Conservation (phyloP, 2,797 vertebrate genomes). For the Gallirallus australis region DNA sequence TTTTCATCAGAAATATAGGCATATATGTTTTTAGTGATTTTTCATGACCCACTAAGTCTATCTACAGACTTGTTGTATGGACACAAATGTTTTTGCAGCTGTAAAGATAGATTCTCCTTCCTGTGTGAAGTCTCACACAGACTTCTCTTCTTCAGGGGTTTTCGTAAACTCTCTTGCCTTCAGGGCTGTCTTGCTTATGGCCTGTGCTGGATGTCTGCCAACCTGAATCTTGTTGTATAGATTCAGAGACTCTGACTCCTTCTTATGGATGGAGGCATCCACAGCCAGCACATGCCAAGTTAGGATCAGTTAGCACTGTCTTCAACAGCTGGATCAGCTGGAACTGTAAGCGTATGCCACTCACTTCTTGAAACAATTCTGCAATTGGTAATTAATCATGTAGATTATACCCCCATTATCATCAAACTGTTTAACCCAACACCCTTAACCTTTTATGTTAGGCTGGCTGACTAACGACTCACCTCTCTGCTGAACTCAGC, state of each 20-base stretch:
- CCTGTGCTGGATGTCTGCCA: neutral
- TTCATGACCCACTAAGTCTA: neutral
- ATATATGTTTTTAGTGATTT: neutral
- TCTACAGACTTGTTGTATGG: neutral
- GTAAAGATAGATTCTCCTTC: neutral
- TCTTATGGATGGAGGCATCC: neutral
- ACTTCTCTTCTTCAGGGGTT: neutral
- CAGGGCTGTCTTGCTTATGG: neutral
- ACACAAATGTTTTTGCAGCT: neutral
- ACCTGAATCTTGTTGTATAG: neutral
- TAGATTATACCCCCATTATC: neutral
- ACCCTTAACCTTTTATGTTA: neutral
- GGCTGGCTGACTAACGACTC: neutral
- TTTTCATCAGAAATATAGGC: neutral
- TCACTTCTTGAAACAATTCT: neutral
- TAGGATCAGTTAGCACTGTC: neutral
- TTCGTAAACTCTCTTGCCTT: neutral
- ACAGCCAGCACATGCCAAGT: rapidly evolving
- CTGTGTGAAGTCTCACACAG: neutral
- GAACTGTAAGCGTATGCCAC: neutral
- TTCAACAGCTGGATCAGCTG: neutral
- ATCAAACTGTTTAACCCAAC: neutral
- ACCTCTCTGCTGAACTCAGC: neutral
- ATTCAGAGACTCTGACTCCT: neutral
- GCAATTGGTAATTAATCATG: neutral